phyloP scores from a whole-genome alignment of 2,888 invertebrate species.

The Campaea margaritaria region DNA sequence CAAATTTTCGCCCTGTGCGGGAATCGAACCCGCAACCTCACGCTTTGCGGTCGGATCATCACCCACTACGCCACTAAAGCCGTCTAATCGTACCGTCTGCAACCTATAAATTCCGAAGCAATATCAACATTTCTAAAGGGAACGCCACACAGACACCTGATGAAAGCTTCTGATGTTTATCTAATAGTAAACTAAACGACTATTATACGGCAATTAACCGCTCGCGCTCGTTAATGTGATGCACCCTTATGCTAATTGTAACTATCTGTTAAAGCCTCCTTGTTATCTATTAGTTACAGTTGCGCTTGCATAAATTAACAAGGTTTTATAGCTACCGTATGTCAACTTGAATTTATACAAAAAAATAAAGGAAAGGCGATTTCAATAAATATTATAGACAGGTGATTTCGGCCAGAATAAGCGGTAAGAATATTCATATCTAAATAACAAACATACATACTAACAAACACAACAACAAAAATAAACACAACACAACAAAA shows the following conservation, averaged over 20 bases:
- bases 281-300: conserved; percentile 36
- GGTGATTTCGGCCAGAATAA: too few relatives aligned
- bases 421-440: too few relatives aligned
- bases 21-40: too few relatives aligned
- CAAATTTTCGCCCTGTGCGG: too few relatives aligned
- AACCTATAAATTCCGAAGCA: neutral
- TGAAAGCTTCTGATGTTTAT: conserved; percentile 52
- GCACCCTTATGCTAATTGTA: conserved; percentile 72
- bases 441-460: too few relatives aligned
- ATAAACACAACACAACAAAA: too few relatives aligned
- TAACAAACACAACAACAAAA: too few relatives aligned
- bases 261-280: conserved; percentile 46
- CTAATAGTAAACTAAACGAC: conserved; percentile 64
- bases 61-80: too few relatives aligned
- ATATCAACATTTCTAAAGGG: conserved; percentile 10
- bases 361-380: neutral
- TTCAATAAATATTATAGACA: too few relatives aligned
- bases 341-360: conserved; percentile 19
- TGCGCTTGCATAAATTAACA: conserved; percentile 22
- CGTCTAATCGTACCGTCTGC: neutral
- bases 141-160: conserved; percentile 35
- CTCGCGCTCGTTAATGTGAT: conserved; percentile 70
- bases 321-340: conserved; percentile 41
- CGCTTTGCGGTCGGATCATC: too few relatives aligned
- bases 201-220: conserved; percentile 77